phyloP scores from a whole-genome alignment of 2,888 invertebrate genomes.

The Carterocephalus palaemon region DNA sequence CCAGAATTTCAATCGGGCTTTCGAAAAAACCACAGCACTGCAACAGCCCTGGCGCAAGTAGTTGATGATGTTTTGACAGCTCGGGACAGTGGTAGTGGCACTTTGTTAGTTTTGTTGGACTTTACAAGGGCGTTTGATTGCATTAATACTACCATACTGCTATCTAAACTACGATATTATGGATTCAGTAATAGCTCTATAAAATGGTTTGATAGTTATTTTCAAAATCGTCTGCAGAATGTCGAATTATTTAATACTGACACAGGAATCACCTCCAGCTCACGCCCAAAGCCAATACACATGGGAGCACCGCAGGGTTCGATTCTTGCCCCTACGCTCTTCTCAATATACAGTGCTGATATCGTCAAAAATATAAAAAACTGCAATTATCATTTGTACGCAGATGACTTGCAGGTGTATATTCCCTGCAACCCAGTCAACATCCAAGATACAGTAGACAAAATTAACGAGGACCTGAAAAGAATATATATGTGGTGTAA shows the following conservation, averaged over 20 bases:
- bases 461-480: background rate
- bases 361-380: conserved; percentile 6
- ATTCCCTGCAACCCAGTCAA: conserved; percentile 4
- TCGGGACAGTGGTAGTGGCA: background rate
- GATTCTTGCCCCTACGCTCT: conserved; percentile 22
- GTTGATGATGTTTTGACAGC: conserved; percentile 2
- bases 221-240: background rate
- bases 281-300: background rate
- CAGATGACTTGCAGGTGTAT: conserved; percentile 24
- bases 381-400: conserved; percentile 24
- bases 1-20: conserved; percentile 17
- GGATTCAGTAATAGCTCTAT: background rate
- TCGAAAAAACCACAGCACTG: conserved; percentile 2
- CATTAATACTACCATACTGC: conserved; percentile 1
- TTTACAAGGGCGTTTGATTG: conserved; percentile 7
- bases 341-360: conserved; percentile 25
- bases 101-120: conserved; percentile 1
- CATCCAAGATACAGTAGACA: background rate
- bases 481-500: background rate
- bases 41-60: conserved; percentile 1
- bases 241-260: background rate
- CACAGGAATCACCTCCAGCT: background rate
- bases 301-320: conserved; percentile 14
- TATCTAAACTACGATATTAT: conserved; percentile 3
- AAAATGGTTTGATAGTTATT: conserved; percentile 1